Evolutionary conservation across 2,888 invertebrate genomes (phyloP).

Genomic region (Sceliomorpha sp.): DNA sequence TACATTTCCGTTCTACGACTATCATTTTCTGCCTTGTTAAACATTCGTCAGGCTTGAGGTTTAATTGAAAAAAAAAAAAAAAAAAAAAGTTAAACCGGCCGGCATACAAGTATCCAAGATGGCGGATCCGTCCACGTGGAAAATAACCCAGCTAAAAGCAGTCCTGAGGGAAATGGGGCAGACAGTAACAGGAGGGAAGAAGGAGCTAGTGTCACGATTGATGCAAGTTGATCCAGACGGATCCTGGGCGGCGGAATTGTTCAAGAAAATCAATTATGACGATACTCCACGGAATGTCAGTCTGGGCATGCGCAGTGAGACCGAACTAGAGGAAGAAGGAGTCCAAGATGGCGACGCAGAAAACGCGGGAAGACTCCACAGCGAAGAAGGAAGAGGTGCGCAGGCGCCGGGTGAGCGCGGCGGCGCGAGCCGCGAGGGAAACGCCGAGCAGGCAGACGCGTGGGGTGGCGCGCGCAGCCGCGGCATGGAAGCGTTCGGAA

Average conservation of each 20-base stretch:
- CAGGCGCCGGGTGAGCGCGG: background rate
- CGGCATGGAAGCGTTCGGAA: no score
- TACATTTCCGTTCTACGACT: slow-evolving; percentile 31
- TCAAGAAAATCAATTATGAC: background rate
- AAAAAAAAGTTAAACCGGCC: no score
- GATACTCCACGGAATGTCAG: no score
- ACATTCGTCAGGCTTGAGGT: no score
- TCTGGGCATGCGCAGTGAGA: background rate
- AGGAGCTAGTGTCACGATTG: background rate
- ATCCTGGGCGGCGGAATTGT: background rate
- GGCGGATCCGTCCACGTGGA: slow-evolving; percentile 3
- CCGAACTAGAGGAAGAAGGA: background rate
- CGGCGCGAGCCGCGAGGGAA: background rate
- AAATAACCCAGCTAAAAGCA: background rate
- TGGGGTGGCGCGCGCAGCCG: background rate
- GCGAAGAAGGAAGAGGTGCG: slow-evolving; percentile 1
- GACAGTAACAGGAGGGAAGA: background rate
- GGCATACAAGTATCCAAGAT: background rate
- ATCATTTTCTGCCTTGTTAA: no score
- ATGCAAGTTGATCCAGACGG: background rate
- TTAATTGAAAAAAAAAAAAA: no score
- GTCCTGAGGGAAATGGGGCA: background rate
- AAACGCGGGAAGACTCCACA: background rate
- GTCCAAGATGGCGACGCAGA: slow-evolving; percentile 2
- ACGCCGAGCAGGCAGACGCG: no score